Base-by-base conservation (phyloP, 2,888 invertebrate species). In the Megastigmus dorsalis region DNA sequence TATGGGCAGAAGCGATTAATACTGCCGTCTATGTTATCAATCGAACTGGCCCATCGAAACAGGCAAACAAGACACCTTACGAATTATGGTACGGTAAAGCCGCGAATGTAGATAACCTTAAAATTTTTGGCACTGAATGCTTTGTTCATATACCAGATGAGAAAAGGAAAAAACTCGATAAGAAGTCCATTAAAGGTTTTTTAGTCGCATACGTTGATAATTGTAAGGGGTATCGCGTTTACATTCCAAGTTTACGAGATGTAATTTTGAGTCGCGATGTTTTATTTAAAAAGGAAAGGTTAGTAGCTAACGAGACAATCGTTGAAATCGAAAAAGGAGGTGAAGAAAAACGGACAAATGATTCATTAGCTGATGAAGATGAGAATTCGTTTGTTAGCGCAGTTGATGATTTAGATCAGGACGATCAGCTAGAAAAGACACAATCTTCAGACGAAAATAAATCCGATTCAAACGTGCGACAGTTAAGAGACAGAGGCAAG, bases 1-100 rank as follows among this genome's bases (percentile, higher is more conserved):
- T 79, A 5, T 79, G 79, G 79, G 78, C 75, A 3, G 78, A 78
- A 57, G 76, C 78, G 0, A 52, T 72, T 15, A 50, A 75, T 50
- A 74, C 41, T 7, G 45, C 48, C 71, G 20, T 79, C 71, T n/a
- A n/a, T n/a, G n/a, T n/a, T n/a, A n/a, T n/a, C n/a, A n/a, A n/a
- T n/a, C n/a, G n/a, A n/a, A n/a, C n/a, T n/a, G n/a, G n/a, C n/a
- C n/a, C n/a, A n/a, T n/a, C n/a, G n/a, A n/a, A n/a, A n/a, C n/a
- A n/a, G n/a, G n/a, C n/a, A n/a, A n/a, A n/a, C n/a, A n/a, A n/a
- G n/a, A n/a, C n/a, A n/a, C n/a, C n/a, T n/a, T n/a, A n/a, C n/a
- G n/a, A n/a, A n/a, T n/a, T n/a, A n/a, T n/a, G n/a, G 76, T 75
- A 54, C 41, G 72, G 48, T 13, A 65, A 73, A 50, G 10, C 20